Evolutionary conservation across 1,140 invertebrate species (phyloP), one percentile per base, ranked within the genome.

Genomic region (Drosophila kurseongensis): DNA sequence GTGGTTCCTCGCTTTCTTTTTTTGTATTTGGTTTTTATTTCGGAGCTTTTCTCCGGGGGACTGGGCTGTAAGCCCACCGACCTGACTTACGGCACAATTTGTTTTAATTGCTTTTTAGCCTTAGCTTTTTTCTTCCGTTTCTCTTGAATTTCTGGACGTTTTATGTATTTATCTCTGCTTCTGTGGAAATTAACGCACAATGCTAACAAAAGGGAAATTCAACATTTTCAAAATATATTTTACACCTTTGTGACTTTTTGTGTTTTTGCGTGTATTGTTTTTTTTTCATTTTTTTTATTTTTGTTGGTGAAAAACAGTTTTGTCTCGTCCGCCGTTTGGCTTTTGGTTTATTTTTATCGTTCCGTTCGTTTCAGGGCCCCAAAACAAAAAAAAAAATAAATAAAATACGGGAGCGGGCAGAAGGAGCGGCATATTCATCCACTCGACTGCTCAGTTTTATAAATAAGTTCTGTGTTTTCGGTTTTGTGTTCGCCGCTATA

Each of bases 21-120:
- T 27, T 40, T 27, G 0, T 51, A 27, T 54, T 8, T 59, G 1
- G 6, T 40, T 63, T 12, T 27, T 45, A 12, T 29, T 48, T 51
- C 8, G 51, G 18, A 47, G 47, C n/a, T 51, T 16, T 18, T 63
- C 59, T 67, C 14, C 16, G 42, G 9, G 60, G 18, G 35, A 66
- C 69, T 82, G 78, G 69, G 65, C 69, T 66, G 71, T 75, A 61
- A 57, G 83, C 83, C 82, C 79, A 76, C 83, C 82, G 80, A 81
- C 75, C 75, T 88, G 75, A 88, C 83, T 86, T 83, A 76, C 72
- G 83, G 83, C 84, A 89, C 79, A 86, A 86, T 86, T 89, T 79
- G 67, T 89, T 86, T 88, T 88, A 88, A 88, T 88, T 88, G 80
- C 84, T 88, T 88, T 86, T 88, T 71, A 75, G 83, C 83, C 68